phyloP scores from a whole-genome alignment of 2,113 vertebrate species.

The Empidonax alnorum region DNA sequence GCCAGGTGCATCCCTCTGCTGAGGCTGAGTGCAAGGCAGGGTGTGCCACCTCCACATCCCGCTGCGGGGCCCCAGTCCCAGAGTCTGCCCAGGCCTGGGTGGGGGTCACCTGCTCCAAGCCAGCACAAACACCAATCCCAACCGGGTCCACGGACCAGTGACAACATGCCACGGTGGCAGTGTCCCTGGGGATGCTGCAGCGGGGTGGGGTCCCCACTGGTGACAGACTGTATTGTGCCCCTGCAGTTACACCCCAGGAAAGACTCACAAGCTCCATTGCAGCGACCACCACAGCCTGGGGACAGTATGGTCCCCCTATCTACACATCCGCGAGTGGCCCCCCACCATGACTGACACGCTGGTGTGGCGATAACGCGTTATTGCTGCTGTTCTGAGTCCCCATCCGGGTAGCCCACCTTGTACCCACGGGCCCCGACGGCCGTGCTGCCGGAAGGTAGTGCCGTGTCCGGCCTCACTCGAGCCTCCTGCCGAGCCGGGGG shows the following conservation, averaged over 20 bases:
- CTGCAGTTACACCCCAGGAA: background rate
- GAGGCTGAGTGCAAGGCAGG: background rate
- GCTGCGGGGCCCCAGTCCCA: background rate
- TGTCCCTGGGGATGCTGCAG: background rate
- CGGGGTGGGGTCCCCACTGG: background rate
- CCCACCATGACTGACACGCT: rapidly evolving
- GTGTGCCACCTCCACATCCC: background rate
- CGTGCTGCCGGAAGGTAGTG: background rate
- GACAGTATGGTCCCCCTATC: rapidly evolving
- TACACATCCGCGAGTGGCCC: background rate
- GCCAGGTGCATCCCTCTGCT: rapidly evolving
- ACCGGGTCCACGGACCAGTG: background rate
- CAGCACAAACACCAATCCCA: background rate
- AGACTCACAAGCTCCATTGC: background rate
- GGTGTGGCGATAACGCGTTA: background rate
- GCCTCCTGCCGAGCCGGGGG: background rate
- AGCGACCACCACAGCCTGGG: rapidly evolving
- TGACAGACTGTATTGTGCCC: background rate
- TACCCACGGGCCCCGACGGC: background rate
- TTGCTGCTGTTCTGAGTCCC: background rate
- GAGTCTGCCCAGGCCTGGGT: rapidly evolving
- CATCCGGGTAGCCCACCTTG: rapidly evolving
- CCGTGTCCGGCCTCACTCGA: background rate
- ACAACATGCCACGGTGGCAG: no score
- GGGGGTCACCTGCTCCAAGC: background rate